Base-by-base conservation (phyloP, 2,797 vertebrate species). In the Odontamblyopus rebecca region DNA sequence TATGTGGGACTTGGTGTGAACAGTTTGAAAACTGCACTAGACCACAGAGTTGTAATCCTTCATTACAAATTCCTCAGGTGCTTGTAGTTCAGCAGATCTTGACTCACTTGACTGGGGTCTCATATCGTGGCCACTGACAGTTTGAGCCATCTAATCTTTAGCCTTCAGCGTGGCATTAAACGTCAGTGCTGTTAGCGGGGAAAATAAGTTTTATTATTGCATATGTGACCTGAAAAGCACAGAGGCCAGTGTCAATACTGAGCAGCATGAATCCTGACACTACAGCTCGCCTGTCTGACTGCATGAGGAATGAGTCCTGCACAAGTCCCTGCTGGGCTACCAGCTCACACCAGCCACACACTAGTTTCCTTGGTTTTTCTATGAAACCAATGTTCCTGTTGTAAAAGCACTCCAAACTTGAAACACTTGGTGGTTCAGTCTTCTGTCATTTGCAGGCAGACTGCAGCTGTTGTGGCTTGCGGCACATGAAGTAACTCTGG, bases 131-230 rank as follows among this genome's bases (percentile, higher is more conserved):
- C 72, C 51, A 71, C 73, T 81, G 76, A 88, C 79, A 71, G 74
- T 83, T 80, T 73, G 79, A 76, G 71, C 44, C 75, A 69, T 76
- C 61, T 79, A 77, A 86, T 88, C 80, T 78, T 44, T 67, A 70
- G 74, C 73, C 73, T 73, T 81, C 76, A 80, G 86, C 80, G 72
- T 76, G 67, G 57, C 75, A 75, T 83, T 82, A 77, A 84, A 72
- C 66, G 71, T 54, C 53, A 18, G 8, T 4, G 61, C 60, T 82
- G 73, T 69, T 72, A 71, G 61, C 74, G 56, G 67, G 65, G 64
- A 57, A 82, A 67, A 84, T 69, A 75, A 76, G 67, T 86, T 84
- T 88, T 83, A 86, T 86, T 85, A 84, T 86, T 80, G 82, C 41
- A 75, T 82, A 80, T 86, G 72, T 70, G 82, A 83, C 82, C 84